A percentile compares a stretch with the other conserved stretches of the same genome.
phyloP scores from a whole-genome alignment of 37 sponge, comb jelly and placozoan genomes.

The Spongilla lacustris region DNA sequence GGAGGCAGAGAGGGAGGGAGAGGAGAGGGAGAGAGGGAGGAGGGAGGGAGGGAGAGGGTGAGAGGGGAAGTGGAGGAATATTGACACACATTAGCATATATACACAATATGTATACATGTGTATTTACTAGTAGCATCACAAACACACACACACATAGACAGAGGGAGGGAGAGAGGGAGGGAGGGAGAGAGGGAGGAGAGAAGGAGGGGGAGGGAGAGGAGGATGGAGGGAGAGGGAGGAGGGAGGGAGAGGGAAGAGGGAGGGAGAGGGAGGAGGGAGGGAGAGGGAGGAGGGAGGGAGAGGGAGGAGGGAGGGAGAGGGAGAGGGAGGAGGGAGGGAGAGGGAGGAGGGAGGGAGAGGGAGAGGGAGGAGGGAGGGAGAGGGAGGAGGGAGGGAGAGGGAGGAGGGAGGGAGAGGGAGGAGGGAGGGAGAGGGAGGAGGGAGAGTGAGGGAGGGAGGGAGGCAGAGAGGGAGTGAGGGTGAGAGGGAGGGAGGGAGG shows the following conservation, averaged over 20 bases:
- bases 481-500: no score
- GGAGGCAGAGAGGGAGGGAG: no score
- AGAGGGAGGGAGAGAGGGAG: no score
- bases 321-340: not conserved
- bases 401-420: not conserved
- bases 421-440: not conserved
- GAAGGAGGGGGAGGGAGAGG: not conserved
- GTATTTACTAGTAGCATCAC: no score
- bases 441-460: not conserved
- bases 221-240: not conserved
- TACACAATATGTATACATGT: no score
- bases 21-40: no score
- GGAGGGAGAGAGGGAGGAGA: not conserved
- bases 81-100: no score
- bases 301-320: not conserved
- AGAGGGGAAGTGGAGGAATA: no score
- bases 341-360: constrained; percentile 2
- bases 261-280: not conserved
- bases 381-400: not conserved
- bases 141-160: no score
- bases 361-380: not conserved
- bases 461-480: not conserved
- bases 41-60: no score
- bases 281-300: not conserved
- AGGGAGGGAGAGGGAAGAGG: not conserved